Conservation (phyloP, 2,113 vertebrate species). For the Notiomystis cincta region DNA sequence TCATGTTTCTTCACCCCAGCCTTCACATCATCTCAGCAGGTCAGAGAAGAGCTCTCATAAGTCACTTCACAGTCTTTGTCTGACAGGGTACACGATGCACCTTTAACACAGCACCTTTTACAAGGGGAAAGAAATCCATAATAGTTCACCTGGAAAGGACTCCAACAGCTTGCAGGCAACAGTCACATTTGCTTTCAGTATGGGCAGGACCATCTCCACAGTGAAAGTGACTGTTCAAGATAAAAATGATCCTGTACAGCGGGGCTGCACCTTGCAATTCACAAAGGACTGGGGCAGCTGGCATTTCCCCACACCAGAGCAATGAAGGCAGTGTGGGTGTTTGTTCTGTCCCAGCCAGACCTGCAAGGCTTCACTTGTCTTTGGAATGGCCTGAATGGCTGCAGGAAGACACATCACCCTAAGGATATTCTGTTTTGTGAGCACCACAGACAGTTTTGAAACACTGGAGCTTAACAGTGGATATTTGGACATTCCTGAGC, state of each 20-base stretch:
- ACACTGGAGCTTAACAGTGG: not conserved
- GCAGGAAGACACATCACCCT: not conserved
- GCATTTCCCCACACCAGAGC: not conserved
- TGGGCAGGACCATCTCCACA: not conserved
- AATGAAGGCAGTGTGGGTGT: rapidly evolving
- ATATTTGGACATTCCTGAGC: not conserved
- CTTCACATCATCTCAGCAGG: not conserved
- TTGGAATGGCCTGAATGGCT: not conserved
- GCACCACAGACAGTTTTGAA: not conserved
- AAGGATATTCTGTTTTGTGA: not conserved
- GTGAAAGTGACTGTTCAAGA: rapidly evolving
- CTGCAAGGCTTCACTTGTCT: not conserved
- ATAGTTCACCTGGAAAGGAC: not conserved
- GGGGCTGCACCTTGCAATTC: not conserved
- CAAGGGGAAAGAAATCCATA: not conserved
- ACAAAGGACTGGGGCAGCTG: not conserved
- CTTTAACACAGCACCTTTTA: not conserved
- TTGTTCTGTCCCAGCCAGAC: not conserved
- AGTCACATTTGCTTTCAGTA: not conserved
- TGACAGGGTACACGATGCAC: not conserved
- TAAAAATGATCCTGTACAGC: not conserved
- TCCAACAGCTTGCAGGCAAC: not conserved
- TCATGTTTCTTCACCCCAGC: not conserved
- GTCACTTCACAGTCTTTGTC: not conserved
- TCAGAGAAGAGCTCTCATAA: not conserved